Evolutionary conservation across 1,140 invertebrate genomes (phyloP), one percentile per base, ranked within the genome.

Genomic region (Ostrea denselamellosa): DNA sequence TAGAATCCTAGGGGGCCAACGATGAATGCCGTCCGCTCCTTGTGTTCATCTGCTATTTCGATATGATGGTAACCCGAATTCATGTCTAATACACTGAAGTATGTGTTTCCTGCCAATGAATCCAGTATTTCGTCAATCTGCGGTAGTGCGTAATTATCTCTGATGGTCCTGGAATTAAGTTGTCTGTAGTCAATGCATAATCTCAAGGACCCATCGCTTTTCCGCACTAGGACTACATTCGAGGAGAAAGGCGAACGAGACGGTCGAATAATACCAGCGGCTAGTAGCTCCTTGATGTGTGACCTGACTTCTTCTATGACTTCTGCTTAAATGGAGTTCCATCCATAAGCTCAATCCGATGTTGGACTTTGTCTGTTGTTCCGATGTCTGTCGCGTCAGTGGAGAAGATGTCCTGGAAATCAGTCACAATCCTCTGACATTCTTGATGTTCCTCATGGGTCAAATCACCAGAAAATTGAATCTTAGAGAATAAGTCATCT

Each of bases 61-160:
- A 84, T 87, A 85, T 51, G 90, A 87, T 8, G 95, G 93, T 93
- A 54, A 93, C 87, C 9, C 9, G 77, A 58, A 28, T 87, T 88
- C 71, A 91, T 87, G 92, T 96, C 95, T 0, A 96, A 89, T 0
- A 93, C 92, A 0, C 93, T 92, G 86, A 95, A 96, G 52, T 94
- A 92, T 12, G 86, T 93, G 14, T 90, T 92, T 9, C 94, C 95
- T 0, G 88, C 25, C 0, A 96, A 87, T 8, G 71, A 86, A 10
- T 93, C 86, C 0, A 96, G 71, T 8, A 91, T 90, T 17, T 95
- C 95, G 19, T 95, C 93, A 52, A 96, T 95, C 2, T 91, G 71
- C 0, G 95, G 95, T 4, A 96, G 84, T 90, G 96, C 96, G 90
- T 95, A 96, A 62, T 89, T 91, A 90, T 96, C 95, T 56, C 91